These are phyloP conservation scores for Aurelia coerulea DNA, from an alignment of 30 jellyfish, hydroid and myxozoan genomes.

Conservation along the genomic window DNA sequence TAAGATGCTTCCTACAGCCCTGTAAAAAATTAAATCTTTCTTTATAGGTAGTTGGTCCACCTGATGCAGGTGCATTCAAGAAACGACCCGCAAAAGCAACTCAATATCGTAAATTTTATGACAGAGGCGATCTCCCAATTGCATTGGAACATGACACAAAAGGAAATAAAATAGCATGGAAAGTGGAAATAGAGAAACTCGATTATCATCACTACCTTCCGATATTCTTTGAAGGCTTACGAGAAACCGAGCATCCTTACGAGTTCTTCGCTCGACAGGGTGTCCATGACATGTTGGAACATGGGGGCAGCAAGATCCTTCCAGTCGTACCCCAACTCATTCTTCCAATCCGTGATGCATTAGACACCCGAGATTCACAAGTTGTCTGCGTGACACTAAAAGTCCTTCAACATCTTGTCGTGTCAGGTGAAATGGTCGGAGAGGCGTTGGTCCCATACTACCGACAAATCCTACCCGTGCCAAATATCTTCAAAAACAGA, in stretches of 20 bases:
- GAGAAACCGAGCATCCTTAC: conserved; percentile 91
- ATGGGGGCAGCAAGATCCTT: conserved; percentile 89
- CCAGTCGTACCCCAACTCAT: conserved; percentile 95
- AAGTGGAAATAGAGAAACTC: conserved; percentile 95
- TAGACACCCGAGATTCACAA: conserved; percentile 82
- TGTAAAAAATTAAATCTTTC: too few species aligned
- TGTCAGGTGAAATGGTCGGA: conserved; percentile 89
- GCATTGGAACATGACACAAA: conserved; percentile 97
- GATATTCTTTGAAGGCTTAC: conserved; percentile 90
- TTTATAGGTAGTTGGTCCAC: conserved; percentile 79
- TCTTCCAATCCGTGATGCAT: conserved; percentile 93
- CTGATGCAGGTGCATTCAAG: conserved; percentile 83
- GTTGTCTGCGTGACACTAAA: conserved; percentile 90
- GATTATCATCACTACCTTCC: conserved; percentile 95
- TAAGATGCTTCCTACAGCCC: too few species aligned
- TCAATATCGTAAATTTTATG: conserved; percentile 85
- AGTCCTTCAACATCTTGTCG: conserved; percentile 87
- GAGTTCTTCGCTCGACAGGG: conserved; percentile 96
- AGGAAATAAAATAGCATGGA: conserved; percentile 98
- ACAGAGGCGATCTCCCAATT: conserved; percentile 95
- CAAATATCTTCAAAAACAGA: conserved; percentile 81
- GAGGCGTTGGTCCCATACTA: conserved; percentile 97
- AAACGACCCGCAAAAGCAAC: conserved; percentile 81
- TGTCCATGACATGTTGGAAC: conserved; percentile 97
- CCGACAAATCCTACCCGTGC: conserved; percentile 91